A percentile compares a stretch with the other conserved stretches of the same genome.
Evolutionary conservation across 2,888 invertebrate species (phyloP).

Genomic region (Mayetiola destructor): DNA sequence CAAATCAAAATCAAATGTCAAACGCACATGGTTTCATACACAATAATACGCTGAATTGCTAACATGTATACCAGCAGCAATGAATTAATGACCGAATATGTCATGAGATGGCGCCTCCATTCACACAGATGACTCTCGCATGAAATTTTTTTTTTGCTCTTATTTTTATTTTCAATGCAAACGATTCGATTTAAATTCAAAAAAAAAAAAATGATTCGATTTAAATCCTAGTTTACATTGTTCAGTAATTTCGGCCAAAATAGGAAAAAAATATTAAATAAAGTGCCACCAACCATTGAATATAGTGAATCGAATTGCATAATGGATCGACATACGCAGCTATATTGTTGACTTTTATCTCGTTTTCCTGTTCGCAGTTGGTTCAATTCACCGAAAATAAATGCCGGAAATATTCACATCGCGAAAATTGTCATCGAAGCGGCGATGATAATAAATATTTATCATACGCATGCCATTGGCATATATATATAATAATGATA

Average conservation of each 20-base stretch:
- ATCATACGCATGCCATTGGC: neutral
- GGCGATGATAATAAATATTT: constrained; percentile 7
- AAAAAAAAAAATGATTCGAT: too few relatives aligned
- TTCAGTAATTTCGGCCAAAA: too few relatives aligned
- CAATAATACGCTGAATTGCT: constrained; percentile 1
- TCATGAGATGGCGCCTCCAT: too few relatives aligned
- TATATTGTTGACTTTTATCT: neutral
- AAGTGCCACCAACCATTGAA: too few relatives aligned
- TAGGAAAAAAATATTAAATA: too few relatives aligned
- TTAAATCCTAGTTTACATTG: too few relatives aligned
- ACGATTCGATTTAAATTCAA: too few relatives aligned
- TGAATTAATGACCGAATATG: too few relatives aligned
- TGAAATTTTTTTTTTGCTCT: too few relatives aligned
- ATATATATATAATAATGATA: neutral
- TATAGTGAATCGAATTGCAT: too few relatives aligned
- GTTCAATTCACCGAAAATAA: neutral
- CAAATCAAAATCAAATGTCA: neutral
- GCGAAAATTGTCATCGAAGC: neutral
- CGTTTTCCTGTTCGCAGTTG: neutral
- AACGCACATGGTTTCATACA: constrained; percentile 1
- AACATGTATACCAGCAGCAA: neutral
- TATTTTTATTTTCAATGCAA: too few relatives aligned
- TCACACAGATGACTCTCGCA: too few relatives aligned
- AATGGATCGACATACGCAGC: neutral
- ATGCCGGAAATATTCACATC: neutral